Base-by-base conservation (phyloP, 1,140 invertebrate genomes). In the Acromyrmex echinatior region DNA sequence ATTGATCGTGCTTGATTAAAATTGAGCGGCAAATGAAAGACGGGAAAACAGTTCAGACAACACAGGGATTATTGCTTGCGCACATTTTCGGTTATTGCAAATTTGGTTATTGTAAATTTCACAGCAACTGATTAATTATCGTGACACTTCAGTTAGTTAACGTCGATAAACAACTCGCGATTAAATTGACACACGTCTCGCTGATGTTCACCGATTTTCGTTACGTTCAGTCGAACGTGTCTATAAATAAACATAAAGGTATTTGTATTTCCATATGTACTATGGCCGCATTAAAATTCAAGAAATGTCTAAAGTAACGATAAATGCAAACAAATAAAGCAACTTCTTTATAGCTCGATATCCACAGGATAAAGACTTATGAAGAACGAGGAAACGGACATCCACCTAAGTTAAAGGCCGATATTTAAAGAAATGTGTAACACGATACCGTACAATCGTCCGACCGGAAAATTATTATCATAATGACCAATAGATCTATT, bases 401-500 rank as follows among this genome's bases (percentile, higher is more conserved):
- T 81, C 28, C 28, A 12, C 45, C 2, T 21, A 21, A 31, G 56
- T 10, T 84, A 62, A 84, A 84, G 12, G 56, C 56, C 39, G 62
- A 77, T 51, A 90, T 90, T 90, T 87, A 85, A 90, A 85, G 80
- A 91, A 90, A 90, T 68, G 45, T 62, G 31, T 63, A 82, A 62
- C 77, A 68, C 58, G 81, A 56, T 74, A 45, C 73, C 65, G 87
- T 90, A 90, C 89, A 80, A 74, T 91, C 92, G 92, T 73, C 87
- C 87, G 86, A 92, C 90, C 93, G 92, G 93, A 93, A 94, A 93
- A 94, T 94, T 92, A 94, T 93, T 93, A 94, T 93, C 91, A 93
- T 93, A 93, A 93, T 93, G 92, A 93, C 87, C 82, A 79, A 90
- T 71, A 86, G 90, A 88, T 90, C 81, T 85, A 88, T 88, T 79